These are phyloP conservation scores for Melipona bicolor DNA, from an alignment of 2,888 invertebrate genomes.

Conservation along the genomic window DNA sequence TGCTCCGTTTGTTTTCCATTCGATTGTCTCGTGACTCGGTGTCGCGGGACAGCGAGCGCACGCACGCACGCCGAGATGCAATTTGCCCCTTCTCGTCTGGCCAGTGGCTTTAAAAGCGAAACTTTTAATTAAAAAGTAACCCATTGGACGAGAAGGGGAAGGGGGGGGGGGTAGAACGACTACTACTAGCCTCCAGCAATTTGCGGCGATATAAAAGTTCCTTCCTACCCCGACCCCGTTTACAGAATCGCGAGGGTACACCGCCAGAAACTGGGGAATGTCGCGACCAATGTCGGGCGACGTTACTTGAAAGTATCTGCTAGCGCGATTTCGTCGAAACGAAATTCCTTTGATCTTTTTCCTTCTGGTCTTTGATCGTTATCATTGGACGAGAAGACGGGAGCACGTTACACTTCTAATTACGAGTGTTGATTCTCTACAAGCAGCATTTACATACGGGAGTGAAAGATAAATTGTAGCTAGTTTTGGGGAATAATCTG, in stretches of 20 bases:
- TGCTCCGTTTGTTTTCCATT: constrained; percentile 10
- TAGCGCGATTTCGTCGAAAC: not conserved
- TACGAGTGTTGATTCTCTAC: no score
- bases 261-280: not conserved
- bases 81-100: constrained; percentile 25
- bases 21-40: constrained; percentile 20
- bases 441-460: no score
- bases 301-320: not conserved
- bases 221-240: constrained; percentile 28
- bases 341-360: not conserved
- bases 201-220: constrained; percentile 69
- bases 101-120: constrained; percentile 55
- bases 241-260: constrained; percentile 42
- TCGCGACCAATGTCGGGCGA: not conserved
- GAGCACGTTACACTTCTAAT: no score
- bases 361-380: no score
- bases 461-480: no score
- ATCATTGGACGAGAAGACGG: no score
- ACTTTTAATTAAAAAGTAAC: constrained; percentile 74
- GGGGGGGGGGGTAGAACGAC: constrained; percentile 8
- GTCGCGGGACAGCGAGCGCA: constrained; percentile 5
- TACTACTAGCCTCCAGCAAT: constrained; percentile 58
- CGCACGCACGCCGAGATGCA: constrained; percentile 9
- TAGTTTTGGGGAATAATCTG: no score
- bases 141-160: constrained; percentile 23